Percentiles rank a stretch among this genome's conserved stretches.
phyloP scores from a whole-genome alignment of 2,797 vertebrate species.

The Silurus aristotelis region DNA sequence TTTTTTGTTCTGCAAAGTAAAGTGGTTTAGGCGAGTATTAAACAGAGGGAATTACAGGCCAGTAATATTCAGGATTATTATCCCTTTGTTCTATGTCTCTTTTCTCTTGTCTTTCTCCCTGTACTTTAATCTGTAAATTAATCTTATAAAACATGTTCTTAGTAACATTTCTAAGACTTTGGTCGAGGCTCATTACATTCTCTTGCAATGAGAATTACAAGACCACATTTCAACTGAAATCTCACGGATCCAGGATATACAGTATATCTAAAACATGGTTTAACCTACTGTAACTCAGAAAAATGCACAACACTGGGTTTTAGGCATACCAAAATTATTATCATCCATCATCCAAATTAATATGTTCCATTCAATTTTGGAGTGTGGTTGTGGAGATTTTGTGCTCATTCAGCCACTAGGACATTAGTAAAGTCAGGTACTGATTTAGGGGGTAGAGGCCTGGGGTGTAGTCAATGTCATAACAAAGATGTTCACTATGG shows the following conservation, averaged over 20 bases:
- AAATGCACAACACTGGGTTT: background rate
- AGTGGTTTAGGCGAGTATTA: constrained; percentile 79
- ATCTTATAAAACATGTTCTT: constrained; percentile 37
- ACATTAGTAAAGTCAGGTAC: no score
- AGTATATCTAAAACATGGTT: background rate
- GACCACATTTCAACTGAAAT: constrained; percentile 18
- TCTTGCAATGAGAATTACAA: background rate
- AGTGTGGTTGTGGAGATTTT: no score
- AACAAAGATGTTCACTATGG: no score
- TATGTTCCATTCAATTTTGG: no score
- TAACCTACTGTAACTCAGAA: background rate
- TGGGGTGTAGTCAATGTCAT: no score
- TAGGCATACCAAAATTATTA: background rate
- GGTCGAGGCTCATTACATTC: background rate
- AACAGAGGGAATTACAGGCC: constrained; percentile 73
- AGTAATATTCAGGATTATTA: constrained; percentile 72
- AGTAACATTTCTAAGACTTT: constrained; percentile 13
- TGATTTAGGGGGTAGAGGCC: no score
- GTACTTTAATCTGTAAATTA: constrained; percentile 65
- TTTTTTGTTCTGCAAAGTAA: constrained; percentile 77
- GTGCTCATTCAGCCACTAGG: no score
- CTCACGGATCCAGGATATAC: background rate
- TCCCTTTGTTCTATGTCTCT: constrained; percentile 64
- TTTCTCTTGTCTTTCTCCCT: constrained; percentile 63
- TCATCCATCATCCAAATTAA: background rate